Conservation (phyloP, 2,888 invertebrate species). For the Diaprepes abbreviatus region DNA sequence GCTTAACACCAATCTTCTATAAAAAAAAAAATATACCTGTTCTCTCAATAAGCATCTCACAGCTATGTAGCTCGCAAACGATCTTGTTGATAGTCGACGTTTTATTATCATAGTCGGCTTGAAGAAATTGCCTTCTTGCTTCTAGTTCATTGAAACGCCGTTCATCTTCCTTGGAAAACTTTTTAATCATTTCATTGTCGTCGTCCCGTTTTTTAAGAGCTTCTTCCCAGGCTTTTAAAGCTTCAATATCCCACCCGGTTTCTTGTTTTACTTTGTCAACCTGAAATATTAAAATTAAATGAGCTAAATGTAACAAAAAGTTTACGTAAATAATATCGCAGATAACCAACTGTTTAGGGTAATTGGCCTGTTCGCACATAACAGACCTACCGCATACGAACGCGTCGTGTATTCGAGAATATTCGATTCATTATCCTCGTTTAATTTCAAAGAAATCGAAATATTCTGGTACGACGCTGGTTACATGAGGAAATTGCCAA, state of each 20-base stretch:
- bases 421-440: too few species aligned
- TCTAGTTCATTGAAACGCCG: conserved; percentile 76
- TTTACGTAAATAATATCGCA: too few species aligned
- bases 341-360: too few species aligned
- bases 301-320: too few species aligned
- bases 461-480: too few species aligned
- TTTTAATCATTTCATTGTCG: conserved; percentile 79
- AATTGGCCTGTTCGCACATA: too few species aligned
- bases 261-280: conserved; percentile 75
- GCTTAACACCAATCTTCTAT: too few species aligned
- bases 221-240: conserved; percentile 80
- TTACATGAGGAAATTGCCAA: too few species aligned
- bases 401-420: too few species aligned
- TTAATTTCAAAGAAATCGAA: too few species aligned
- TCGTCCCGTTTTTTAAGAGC: conserved; percentile 77
- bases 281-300: conserved; percentile 12
- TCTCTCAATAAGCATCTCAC: conserved; percentile 69
- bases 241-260: conserved; percentile 78
- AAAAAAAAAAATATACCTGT: conserved; percentile 55
- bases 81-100: conserved; percentile 67
- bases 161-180: conserved; percentile 80
- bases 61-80: conserved; percentile 70
- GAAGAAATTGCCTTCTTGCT: conserved; percentile 69
- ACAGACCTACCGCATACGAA: too few species aligned
- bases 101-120: conserved; percentile 68